These are phyloP conservation scores for Auanema freiburgensis DNA, from an alignment of 2,888 invertebrate genomes.

Conservation along the genomic window DNA sequence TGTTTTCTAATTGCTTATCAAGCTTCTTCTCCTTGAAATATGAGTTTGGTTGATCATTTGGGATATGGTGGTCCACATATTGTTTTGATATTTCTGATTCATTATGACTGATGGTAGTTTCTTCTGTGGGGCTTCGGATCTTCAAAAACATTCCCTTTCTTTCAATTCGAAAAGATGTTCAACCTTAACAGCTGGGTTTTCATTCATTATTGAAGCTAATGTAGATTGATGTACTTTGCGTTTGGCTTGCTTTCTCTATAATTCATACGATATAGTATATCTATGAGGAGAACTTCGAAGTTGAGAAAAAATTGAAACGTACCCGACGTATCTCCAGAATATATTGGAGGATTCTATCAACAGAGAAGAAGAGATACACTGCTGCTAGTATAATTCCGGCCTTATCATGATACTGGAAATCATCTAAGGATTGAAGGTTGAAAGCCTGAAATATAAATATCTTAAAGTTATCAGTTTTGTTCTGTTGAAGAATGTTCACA, in stretches of 20 bases:
- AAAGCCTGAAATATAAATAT: slow-evolving; percentile 45
- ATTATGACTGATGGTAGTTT: slow-evolving; percentile 14
- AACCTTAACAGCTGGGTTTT: slow-evolving; percentile 26
- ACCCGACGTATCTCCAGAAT: slow-evolving; percentile 54
- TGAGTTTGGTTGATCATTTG: neutral
- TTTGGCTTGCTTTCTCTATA: slow-evolving; percentile 36
- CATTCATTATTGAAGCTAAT: slow-evolving; percentile 35
- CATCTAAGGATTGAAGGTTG: slow-evolving; percentile 47
- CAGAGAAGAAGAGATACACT: slow-evolving; percentile 55
- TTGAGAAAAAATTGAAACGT: slow-evolving; percentile 14
- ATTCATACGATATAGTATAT: slow-evolving; percentile 12
- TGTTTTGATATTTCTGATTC: neutral
- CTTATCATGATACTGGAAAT: slow-evolving; percentile 52
- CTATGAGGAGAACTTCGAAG: no score
- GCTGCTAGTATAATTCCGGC: slow-evolving; percentile 56
- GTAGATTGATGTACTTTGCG: slow-evolving; percentile 48
- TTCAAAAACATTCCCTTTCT: neutral
- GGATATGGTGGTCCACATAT: slow-evolving; percentile 4
- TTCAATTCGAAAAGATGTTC: neutral
- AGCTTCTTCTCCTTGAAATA: slow-evolving; percentile 7
- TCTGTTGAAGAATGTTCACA: neutral
- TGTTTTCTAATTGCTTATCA: slow-evolving; percentile 11
- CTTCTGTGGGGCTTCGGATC: slow-evolving; percentile 17
- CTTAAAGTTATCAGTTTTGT: neutral
- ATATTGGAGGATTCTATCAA: slow-evolving; percentile 58